A percentile compares a stretch with the other conserved stretches of the same genome.
Evolutionary conservation across 2,888 invertebrate species (phyloP).

Genomic region (Orgyia antiqua): DNA sequence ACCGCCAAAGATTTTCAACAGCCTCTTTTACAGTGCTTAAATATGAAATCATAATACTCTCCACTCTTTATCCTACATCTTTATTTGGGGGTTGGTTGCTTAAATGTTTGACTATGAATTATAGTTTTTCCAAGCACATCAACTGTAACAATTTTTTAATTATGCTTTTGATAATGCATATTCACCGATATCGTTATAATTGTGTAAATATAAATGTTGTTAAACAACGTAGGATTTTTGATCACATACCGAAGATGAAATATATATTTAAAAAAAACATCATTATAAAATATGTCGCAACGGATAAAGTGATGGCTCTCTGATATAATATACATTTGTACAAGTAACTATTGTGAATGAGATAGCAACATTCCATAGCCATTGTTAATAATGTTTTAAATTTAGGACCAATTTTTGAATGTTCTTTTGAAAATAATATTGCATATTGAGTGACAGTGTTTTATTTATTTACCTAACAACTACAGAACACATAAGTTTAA

Average conservation of each 20-base stretch:
- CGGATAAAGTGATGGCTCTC: slow-evolving; percentile 50
- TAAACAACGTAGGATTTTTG: slow-evolving; percentile 44
- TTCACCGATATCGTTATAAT: slow-evolving; percentile 23
- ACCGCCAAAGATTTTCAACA: too few species aligned
- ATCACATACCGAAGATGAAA: slow-evolving; percentile 25
- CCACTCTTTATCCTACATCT: too few species aligned
- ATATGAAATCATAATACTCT: too few species aligned
- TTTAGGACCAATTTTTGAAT: slow-evolving; percentile 78
- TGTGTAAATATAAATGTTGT: slow-evolving; percentile 38
- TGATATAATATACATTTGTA: slow-evolving; percentile 42
- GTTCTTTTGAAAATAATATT: slow-evolving; percentile 78
- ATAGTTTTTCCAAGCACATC: not conserved
- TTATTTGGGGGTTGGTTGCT: too few species aligned
- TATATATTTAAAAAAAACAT: slow-evolving; percentile 16
- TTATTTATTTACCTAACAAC: slow-evolving; percentile 29
- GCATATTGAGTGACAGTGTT: slow-evolving; percentile 63
- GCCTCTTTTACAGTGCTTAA: too few species aligned
- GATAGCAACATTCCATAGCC: slow-evolving; percentile 72
- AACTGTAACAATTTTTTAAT: slow-evolving; percentile 13
- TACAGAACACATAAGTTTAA: slow-evolving; percentile 10
- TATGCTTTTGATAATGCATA: slow-evolving; percentile 16
- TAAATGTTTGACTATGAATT: too few species aligned
- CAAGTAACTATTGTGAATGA: slow-evolving; percentile 58
- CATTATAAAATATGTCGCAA: slow-evolving; percentile 20
- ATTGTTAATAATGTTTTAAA: slow-evolving; percentile 77